Conservation (phyloP, 2,888 invertebrate species). For the Sceliomorpha sp. region DNA sequence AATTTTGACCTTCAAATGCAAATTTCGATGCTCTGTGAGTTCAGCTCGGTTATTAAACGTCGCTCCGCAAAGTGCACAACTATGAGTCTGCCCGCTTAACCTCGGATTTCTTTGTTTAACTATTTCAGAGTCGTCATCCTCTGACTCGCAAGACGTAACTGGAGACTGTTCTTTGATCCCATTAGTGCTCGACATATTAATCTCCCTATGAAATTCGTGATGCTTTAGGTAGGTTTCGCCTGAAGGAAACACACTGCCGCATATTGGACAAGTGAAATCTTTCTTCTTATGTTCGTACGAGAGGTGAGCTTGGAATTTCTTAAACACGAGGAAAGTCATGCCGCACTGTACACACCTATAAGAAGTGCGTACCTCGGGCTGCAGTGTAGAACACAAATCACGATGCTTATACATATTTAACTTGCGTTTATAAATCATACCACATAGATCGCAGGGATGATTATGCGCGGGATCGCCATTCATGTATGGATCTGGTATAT, state of each 20-base stretch:
- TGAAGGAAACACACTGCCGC: conserved; percentile 80
- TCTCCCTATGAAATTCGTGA: conserved; percentile 65
- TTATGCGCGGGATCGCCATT: conserved; percentile 74
- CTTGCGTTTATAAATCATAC: conserved; percentile 77
- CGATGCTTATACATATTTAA: conserved; percentile 73
- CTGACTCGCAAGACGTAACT: not conserved
- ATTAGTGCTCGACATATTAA: not conserved
- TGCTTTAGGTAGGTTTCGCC: conserved; percentile 82
- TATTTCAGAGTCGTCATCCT: not conserved
- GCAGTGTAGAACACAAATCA: conserved; percentile 65
- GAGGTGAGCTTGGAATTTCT: conserved; percentile 72
- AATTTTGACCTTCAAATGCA: conserved; percentile 84
- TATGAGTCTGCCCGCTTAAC: conserved; percentile 64
- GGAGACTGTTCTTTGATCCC: conserved; percentile 15
- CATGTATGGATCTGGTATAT: conserved; percentile 66
- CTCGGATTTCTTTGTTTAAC: not conserved
- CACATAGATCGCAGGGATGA: conserved; percentile 72
- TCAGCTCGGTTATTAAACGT: conserved; percentile 84
- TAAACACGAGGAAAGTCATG: conserved; percentile 73
- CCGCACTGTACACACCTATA: conserved; percentile 73
- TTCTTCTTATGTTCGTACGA: conserved; percentile 66
- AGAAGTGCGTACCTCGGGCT: conserved; percentile 64
- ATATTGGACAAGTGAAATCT: conserved; percentile 81
- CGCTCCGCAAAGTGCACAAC: conserved; percentile 85
- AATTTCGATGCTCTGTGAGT: conserved; percentile 85